Percentiles rank a stretch among this genome's conserved stretches.
Conservation (phyloP, 2,888 invertebrate genomes). For the Tipula vernalis region DNA sequence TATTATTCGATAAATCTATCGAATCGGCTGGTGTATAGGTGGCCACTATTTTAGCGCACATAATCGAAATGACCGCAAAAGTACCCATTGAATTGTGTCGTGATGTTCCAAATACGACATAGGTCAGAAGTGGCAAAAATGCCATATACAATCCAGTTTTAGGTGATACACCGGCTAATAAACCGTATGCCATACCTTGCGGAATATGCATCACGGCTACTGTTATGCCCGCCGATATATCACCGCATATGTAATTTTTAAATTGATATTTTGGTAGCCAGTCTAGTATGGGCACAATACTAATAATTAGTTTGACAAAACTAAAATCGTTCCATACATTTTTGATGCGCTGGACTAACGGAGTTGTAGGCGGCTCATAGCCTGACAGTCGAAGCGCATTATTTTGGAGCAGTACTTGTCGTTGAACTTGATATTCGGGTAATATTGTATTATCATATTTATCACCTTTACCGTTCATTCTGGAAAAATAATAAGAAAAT, state of each 20-base stretch:
- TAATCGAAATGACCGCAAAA: slow-evolving; percentile 71
- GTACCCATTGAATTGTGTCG: slow-evolving; percentile 73
- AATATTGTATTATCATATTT: neutral
- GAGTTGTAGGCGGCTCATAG: neutral
- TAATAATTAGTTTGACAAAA: slow-evolving; percentile 30
- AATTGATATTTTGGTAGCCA: slow-evolving; percentile 52
- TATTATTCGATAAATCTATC: neutral
- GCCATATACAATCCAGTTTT: slow-evolving; percentile 67
- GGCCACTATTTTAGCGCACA: slow-evolving; percentile 63
- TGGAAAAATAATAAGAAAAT: neutral
- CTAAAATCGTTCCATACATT: slow-evolving; percentile 17
- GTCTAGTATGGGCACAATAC: slow-evolving; percentile 38
- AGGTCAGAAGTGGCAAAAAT: slow-evolving; percentile 73
- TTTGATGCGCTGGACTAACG: neutral
- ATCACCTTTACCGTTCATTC: neutral
- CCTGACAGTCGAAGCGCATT: slow-evolving; percentile 8
- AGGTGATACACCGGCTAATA: slow-evolving; percentile 52
- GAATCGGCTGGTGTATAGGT: neutral
- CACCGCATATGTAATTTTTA: slow-evolving; percentile 47
- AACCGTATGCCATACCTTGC: slow-evolving; percentile 64
- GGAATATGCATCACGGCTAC: slow-evolving; percentile 79
- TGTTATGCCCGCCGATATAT: slow-evolving; percentile 69
- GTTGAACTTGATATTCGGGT: slow-evolving; percentile 12
- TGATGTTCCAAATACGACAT: slow-evolving; percentile 71
- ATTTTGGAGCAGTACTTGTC: slow-evolving; percentile 10